Base-by-base conservation (phyloP, 2,113 vertebrate genomes). In the Trochalopteron elliotii region DNA sequence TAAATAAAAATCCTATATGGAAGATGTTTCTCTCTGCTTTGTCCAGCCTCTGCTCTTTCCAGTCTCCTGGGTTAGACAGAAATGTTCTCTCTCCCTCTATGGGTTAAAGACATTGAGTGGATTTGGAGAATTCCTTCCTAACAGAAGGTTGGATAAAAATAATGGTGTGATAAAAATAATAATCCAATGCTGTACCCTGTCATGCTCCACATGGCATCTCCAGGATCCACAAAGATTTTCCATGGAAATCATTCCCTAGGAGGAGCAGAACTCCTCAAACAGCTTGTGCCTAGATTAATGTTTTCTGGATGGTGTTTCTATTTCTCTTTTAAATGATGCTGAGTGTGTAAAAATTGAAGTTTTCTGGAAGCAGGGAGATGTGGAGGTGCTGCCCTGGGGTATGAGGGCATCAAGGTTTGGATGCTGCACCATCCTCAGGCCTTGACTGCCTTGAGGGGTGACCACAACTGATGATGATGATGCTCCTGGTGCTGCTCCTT, bases 121-220 rank as follows among this genome's bases (percentile, higher is more conserved):
- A 79, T 94, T 89, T 95, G 53, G 91, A 90, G 81, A 91, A 94
- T 94, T 94, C 91, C 81, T 93, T 94, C 81, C 53, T 82, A 82
- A 87, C 63, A 69, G 7, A 4, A 37, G 27, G 30, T 52, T 83
- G 81, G 91, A 77, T 96, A 95, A 91, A 96, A 95, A 94, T 91
- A 91, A 94, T 89, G 21, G 69, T 42, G 83, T 37, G 87, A 93
- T 76, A 92, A 95, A 94, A 92, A 76, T 87, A 95, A 86, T 81
- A 84, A 75, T 49, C 63, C 21, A 24, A 0, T 40, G 60, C 45
- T 60, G 27, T 31, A 65, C 74, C 61, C 78, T 49, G 82, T 56
- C 88, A 85, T 0, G 0, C 22, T 83, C 67, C 85, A 88, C 4
- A 7, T 59, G 88, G 72, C 76, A 90, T 55, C 89, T 74, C 24